Percentiles rank a stretch among this genome's conserved stretches.
These are phyloP conservation scores for Entelurus aequoreus DNA, from an alignment of 2,113 vertebrate genomes.

Conservation along the genomic window DNA sequence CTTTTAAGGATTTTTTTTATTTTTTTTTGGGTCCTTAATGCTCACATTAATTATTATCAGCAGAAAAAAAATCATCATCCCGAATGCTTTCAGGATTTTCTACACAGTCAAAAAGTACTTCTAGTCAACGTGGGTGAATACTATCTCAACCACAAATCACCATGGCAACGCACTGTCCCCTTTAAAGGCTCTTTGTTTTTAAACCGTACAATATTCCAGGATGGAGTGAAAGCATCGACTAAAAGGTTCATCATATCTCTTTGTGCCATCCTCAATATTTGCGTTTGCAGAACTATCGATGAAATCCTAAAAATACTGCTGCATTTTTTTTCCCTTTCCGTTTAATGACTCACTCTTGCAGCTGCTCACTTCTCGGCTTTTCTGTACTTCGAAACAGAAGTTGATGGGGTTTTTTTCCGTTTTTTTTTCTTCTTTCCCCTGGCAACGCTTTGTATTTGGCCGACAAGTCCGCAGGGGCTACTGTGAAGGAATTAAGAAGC, in stretches of 20 bases:
- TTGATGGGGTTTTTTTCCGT: conserved; percentile 43
- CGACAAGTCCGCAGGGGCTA: conserved; percentile 38
- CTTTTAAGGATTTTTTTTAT: conserved; percentile 13
- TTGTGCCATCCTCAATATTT: conserved; percentile 23
- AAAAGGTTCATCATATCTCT: conserved; percentile 4
- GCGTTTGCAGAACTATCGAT: conserved; percentile 54
- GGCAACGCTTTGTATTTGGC: conserved; percentile 54
- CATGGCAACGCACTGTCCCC: conserved; percentile 6
- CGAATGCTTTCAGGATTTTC: not conserved
- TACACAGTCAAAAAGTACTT: conserved; percentile 21
- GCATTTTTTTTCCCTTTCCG: conserved; percentile 40
- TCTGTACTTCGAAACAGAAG: conserved; percentile 36
- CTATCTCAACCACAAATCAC: conserved; percentile 23
- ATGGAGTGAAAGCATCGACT: conserved; percentile 7
- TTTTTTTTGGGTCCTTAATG: not conserved
- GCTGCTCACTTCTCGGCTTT: conserved; percentile 51
- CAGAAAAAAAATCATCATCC: conserved; percentile 5
- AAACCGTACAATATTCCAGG: not conserved
- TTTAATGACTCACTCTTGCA: conserved; percentile 56
- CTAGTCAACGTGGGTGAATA: conserved; percentile 9
- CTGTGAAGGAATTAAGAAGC: conserved; percentile 12
- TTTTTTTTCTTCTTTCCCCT: not conserved
- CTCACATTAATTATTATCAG: conserved; percentile 24
- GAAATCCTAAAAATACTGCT: conserved; percentile 48
- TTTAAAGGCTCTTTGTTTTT: not conserved